Conservation (phyloP, 2,797 vertebrate genomes). For the Argya squamiceps region DNA sequence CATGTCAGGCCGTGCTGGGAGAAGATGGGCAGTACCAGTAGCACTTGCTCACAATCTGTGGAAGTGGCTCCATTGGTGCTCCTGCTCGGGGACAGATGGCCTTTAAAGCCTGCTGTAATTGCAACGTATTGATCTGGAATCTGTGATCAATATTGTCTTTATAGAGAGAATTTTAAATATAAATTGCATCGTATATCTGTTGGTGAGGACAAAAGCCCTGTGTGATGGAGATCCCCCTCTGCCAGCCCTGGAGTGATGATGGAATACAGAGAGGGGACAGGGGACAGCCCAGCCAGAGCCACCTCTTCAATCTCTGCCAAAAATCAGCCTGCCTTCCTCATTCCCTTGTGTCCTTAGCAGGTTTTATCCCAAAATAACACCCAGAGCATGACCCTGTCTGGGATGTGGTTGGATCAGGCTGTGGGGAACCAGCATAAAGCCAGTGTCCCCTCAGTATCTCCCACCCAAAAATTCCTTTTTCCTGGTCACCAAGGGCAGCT, state of each 20-base stretch:
- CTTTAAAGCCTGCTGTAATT: constrained; percentile 60
- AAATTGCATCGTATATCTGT: constrained; percentile 68
- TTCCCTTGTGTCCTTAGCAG: neutral
- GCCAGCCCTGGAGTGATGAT: neutral
- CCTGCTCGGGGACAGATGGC: constrained; percentile 50
- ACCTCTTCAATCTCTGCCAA: neutral
- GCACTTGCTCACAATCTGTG: neutral
- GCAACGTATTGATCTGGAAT: constrained; percentile 59
- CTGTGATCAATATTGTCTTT: constrained; percentile 67
- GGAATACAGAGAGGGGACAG: neutral
- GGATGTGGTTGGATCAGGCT: neutral
- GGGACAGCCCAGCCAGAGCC: neutral
- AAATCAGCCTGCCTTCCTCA: neutral
- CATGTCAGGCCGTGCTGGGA: neutral
- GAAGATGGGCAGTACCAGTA: neutral
- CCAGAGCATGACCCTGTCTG: neutral
- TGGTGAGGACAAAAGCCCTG: constrained; percentile 13
- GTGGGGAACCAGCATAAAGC: fast-evolving
- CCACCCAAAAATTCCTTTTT: neutral
- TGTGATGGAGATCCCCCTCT: neutral
- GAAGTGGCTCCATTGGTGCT: neutral
- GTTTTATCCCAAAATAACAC: neutral
- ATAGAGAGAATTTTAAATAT: constrained; percentile 68
- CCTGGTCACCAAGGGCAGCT: neutral
- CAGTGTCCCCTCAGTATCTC: fast-evolving